Percentiles rank a stretch among this genome's conserved stretches.
phyloP scores from a whole-genome alignment of 2,797 vertebrate genomes.

The Cryptoblepharus egeriae region DNA sequence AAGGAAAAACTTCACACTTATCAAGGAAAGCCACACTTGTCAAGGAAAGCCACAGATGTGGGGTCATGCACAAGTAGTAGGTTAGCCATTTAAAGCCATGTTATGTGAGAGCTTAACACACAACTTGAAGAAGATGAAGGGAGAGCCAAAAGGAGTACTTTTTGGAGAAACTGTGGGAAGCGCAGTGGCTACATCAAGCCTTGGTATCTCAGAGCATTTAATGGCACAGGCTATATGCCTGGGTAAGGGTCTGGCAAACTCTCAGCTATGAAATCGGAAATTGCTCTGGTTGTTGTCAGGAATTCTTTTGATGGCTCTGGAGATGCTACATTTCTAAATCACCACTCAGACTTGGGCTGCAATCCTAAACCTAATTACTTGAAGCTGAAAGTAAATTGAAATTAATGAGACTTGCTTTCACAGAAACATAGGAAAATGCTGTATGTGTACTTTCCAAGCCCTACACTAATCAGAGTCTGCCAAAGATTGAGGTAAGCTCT shows the following conservation, averaged over 20 bases:
- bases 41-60: background rate
- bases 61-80: background rate
- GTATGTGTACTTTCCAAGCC: background rate
- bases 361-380: conserved; percentile 26
- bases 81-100: background rate
- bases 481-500: background rate
- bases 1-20: background rate
- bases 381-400: conserved; percentile 21
- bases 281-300: background rate
- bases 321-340: conserved; percentile 7
- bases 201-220: background rate
- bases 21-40: background rate
- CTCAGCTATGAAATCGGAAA: background rate
- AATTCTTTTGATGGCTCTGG: background rate
- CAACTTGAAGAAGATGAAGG: background rate
- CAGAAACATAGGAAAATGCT: conserved; percentile 13
- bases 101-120: background rate
- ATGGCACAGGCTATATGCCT: background rate
- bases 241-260: background rate
- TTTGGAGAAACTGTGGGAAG: background rate
- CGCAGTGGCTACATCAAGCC: background rate
- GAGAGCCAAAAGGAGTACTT: background rate
- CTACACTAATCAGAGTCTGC: background rate
- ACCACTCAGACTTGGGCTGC: conserved; percentile 18
- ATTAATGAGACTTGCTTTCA: conserved; percentile 10